Evolutionary conservation across 2,797 vertebrate species (phyloP).

Genomic region (Anisognathus igniventris): DNA sequence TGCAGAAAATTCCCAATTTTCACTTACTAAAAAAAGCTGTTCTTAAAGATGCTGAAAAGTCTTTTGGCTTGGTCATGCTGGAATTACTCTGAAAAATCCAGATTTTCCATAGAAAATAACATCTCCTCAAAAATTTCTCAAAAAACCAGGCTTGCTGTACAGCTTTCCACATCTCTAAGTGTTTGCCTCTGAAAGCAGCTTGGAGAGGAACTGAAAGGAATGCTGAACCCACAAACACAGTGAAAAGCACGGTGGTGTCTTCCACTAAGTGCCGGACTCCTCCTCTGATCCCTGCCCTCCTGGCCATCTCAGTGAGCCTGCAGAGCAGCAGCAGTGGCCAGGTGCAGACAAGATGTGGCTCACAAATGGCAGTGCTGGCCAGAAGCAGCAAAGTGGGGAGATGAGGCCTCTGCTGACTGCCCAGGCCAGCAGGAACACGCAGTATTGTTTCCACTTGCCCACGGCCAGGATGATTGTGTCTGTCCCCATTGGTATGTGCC

Average conservation of each 20-base stretch:
- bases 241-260: background rate
- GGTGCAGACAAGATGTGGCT: background rate
- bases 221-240: background rate
- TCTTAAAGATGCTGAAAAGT: background rate
- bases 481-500: background rate
- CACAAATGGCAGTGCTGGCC: rapidly evolving
- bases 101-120: background rate
- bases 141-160: background rate
- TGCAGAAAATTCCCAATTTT: background rate
- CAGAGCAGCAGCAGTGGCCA: background rate
- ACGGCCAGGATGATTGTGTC: background rate
- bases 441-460: background rate
- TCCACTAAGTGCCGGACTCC: background rate
- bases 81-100: background rate
- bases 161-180: background rate
- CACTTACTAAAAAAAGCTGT: background rate
- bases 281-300: background rate
- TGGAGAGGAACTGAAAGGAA: background rate
- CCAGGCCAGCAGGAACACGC: rapidly evolving
- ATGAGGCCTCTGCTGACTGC: background rate
- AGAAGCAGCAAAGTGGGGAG: background rate
- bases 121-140: background rate
- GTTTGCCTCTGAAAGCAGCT: background rate
- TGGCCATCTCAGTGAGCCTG: rapidly evolving
- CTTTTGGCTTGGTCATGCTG: background rate